Evolutionary conservation across 2,113 vertebrate genomes (phyloP).

Genomic region (Aythya baeri): DNA sequence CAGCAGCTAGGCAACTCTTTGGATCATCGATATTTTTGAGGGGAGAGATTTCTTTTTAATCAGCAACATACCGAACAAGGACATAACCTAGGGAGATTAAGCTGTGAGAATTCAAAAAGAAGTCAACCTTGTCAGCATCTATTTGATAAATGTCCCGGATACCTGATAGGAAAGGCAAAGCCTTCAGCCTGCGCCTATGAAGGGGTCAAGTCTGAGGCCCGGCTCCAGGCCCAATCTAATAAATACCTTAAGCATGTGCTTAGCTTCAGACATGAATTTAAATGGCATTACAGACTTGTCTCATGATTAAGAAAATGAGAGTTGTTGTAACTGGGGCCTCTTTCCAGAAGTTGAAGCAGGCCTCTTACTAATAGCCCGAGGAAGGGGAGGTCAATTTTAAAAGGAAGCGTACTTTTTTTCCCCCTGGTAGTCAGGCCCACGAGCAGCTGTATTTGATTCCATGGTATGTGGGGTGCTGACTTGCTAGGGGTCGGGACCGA

Average conservation of each 20-base stretch:
- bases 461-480: background rate
- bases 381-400: constrained; percentile 41
- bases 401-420: background rate
- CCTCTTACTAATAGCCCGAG: constrained; percentile 4
- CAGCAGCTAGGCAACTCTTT: background rate
- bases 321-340: background rate
- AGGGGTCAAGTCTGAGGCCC: background rate
- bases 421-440: background rate
- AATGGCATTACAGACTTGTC: background rate
- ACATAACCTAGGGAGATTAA: constrained; percentile 17
- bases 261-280: constrained; percentile 23
- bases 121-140: background rate
- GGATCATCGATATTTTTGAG: background rate
- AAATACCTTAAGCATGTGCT: background rate
- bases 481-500: background rate
- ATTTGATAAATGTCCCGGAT: constrained; percentile 20
- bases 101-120: background rate
- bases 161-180: constrained; percentile 21
- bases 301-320: background rate
- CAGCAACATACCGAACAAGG: background rate
- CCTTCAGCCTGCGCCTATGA: background rate
- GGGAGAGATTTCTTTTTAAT: constrained; percentile 10
- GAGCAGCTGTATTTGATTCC: constrained; percentile 44
- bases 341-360: constrained; percentile 19
- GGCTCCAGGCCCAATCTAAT: background rate